Evolutionary conservation across 92 coral and sea anemone species (phyloP), one percentile per base, ranked within the genome.

Genomic region (Montipora capitata): DNA sequence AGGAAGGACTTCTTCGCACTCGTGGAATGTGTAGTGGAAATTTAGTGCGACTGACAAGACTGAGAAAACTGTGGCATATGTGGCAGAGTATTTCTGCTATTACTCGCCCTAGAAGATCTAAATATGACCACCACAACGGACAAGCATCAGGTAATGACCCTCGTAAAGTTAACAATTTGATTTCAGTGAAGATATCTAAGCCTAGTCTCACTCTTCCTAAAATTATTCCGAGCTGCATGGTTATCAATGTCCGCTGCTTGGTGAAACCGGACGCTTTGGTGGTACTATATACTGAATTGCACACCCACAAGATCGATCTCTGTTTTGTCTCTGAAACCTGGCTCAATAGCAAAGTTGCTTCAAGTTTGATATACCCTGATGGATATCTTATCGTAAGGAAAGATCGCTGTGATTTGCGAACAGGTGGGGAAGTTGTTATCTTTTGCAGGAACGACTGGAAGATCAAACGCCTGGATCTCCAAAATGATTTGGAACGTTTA

Each of bases 221-320:
- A 77, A 78, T 77, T 8, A 76, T 86, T 9, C 51, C 51, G 6
- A 45, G 51, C 51, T 45, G 51, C 9, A 45, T 45, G 51, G 0
- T 93, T 2, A 18, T 89, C 43, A 93, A 89, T 78, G 91, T 91
- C 62, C 84, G 96, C 59, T 90, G 92, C 40, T 42, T 90, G 20
- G 92, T 78, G 11, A 89, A 89, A 89, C 84, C 91, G 27, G 91
- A 93, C 49, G 91, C 91, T 35, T 51, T 69, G 27, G 70, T 93
- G 35, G 90, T 94, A 8, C 77, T 93, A 52, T 85, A 83, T 74
- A 87, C 94, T 63, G 94, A 91, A 9, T 66, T 90, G 20, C 68
- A 65, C 49, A 76, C 80, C 18, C 86, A 93, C 51, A 86, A 87
- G 38, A 93, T 74, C 35, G 93, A 90, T 72, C 56, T 78, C 18